These are phyloP conservation scores for Scelioninae gen. 1 DNA, from an alignment of 2,888 invertebrate genomes.

Conservation along the genomic window DNA sequence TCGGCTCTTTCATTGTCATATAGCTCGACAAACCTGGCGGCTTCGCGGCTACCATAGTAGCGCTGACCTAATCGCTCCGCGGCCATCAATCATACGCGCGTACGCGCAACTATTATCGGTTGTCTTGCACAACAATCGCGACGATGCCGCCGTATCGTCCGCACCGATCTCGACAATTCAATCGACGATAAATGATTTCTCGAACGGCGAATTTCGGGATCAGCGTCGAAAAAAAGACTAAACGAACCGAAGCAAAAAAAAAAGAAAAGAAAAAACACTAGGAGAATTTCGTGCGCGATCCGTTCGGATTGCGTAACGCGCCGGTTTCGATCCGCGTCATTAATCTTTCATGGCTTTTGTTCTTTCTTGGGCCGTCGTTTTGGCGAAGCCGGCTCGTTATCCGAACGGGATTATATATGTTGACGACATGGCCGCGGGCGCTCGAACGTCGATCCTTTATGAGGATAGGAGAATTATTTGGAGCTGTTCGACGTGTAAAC, in stretches of 20 bases:
- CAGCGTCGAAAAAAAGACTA: constrained; percentile 19
- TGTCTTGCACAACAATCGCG: constrained; percentile 58
- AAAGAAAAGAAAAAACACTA: too few relatives aligned
- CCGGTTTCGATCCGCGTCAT: constrained; percentile 61
- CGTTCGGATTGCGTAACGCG: constrained; percentile 52
- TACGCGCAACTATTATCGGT: constrained; percentile 63
- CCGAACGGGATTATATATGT: constrained; percentile 49
- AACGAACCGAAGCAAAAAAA: constrained; percentile 2
- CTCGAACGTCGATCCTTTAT: constrained; percentile 31
- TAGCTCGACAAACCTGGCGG: constrained; percentile 63
- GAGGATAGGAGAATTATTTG: constrained; percentile 23
- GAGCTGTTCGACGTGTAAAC: constrained; percentile 26
- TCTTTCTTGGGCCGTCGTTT: constrained; percentile 44
- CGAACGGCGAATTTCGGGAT: constrained; percentile 36
- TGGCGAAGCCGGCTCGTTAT: constrained; percentile 50
- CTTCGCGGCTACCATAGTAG: constrained; percentile 75
- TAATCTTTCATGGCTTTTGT: constrained; percentile 64
- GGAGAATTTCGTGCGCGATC: constrained; percentile 55
- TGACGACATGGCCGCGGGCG: constrained; percentile 44
- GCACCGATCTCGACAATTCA: constrained; percentile 64
- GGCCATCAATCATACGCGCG: constrained; percentile 79
- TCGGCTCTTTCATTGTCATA: constrained; percentile 29
- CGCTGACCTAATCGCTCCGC: constrained; percentile 77
- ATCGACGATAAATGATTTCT: constrained; percentile 58
- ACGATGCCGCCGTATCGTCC: constrained; percentile 56